Percentiles rank a stretch among this genome's conserved stretches.
Evolutionary conservation across 1,140 invertebrate genomes (phyloP).

Genomic region (Anastrepha obliqua): DNA sequence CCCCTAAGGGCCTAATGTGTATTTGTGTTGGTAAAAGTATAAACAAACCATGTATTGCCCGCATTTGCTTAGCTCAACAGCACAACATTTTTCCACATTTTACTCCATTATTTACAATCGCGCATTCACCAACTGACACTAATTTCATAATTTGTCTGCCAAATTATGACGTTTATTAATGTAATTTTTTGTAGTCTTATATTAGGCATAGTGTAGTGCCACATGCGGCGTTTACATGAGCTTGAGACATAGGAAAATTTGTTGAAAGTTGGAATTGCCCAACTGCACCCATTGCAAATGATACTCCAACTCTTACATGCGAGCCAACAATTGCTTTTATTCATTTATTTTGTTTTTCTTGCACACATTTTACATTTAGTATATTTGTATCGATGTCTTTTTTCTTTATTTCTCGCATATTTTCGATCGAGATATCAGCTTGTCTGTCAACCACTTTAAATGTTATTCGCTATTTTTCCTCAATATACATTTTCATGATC

Average conservation of each 20-base stretch:
- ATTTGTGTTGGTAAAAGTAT: background rate
- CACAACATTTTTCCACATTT: background rate
- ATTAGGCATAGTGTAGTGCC: background rate
- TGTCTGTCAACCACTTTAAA: slow-evolving; percentile 49
- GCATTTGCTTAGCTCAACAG: background rate
- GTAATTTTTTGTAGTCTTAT: background rate
- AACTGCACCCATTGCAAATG: background rate
- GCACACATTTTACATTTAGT: background rate
- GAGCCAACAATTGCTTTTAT: background rate
- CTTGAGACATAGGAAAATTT: background rate
- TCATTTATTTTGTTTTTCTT: background rate
- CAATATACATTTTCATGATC: slow-evolving; percentile 48
- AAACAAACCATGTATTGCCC: background rate
- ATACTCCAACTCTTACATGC: background rate
- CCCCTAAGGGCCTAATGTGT: too few relatives aligned
- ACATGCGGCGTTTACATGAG: background rate
- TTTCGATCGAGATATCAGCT: slow-evolving; percentile 33
- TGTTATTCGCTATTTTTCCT: slow-evolving; percentile 23
- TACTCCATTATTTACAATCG: background rate
- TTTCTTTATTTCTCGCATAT: background rate
- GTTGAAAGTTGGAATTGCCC: background rate
- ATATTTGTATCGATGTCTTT: too few relatives aligned
- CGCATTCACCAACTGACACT: slow-evolving; percentile 17
- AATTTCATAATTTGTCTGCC: background rate
- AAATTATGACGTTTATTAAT: slow-evolving; percentile 37